A percentile compares a stretch with the other conserved stretches of the same genome.
These are phyloP conservation scores for Archivesica marissinica DNA, from an alignment of 1,140 invertebrate species.

Conservation along the genomic window DNA sequence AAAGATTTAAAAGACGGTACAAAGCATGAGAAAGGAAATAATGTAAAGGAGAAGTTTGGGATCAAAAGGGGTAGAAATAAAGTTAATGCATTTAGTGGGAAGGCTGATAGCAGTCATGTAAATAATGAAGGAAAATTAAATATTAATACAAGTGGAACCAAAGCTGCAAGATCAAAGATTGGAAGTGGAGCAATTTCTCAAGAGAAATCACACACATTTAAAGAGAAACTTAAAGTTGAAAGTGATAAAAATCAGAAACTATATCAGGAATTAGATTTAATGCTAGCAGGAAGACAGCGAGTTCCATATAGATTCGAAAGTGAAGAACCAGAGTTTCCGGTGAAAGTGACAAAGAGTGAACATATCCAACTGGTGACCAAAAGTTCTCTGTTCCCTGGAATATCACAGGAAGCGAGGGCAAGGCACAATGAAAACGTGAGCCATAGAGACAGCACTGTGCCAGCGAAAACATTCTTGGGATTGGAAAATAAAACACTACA, in stretches of 20 bases:
- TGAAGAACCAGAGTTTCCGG: neutral
- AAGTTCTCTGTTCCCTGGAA: slow-evolving; percentile 3
- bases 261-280: slow-evolving; percentile 37
- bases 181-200: neutral
- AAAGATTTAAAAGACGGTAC: neutral
- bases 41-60: slow-evolving; percentile 30
- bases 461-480: neutral
- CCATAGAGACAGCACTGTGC: slow-evolving; percentile 11
- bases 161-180: neutral
- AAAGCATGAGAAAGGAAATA: neutral
- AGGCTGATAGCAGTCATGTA: neutral
- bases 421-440: neutral
- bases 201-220: slow-evolving; percentile 13
- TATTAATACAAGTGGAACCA: slow-evolving; percentile 20
- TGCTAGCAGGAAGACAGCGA: slow-evolving; percentile 31
- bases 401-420: slow-evolving; percentile 7
- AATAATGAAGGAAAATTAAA: neutral
- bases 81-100: slow-evolving; percentile 41
- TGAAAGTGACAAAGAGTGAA: slow-evolving; percentile 30
- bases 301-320: neutral
- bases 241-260: slow-evolving; percentile 54
- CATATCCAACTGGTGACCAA: slow-evolving; percentile 19
- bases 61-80: slow-evolving; percentile 23
- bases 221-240: slow-evolving; percentile 39
- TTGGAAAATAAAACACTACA: slow-evolving; percentile 3